A percentile compares a stretch with the other conserved stretches of the same genome.
phyloP scores from a whole-genome alignment of 2,797 vertebrate genomes.

The Dendrocincla tyrannina region DNA sequence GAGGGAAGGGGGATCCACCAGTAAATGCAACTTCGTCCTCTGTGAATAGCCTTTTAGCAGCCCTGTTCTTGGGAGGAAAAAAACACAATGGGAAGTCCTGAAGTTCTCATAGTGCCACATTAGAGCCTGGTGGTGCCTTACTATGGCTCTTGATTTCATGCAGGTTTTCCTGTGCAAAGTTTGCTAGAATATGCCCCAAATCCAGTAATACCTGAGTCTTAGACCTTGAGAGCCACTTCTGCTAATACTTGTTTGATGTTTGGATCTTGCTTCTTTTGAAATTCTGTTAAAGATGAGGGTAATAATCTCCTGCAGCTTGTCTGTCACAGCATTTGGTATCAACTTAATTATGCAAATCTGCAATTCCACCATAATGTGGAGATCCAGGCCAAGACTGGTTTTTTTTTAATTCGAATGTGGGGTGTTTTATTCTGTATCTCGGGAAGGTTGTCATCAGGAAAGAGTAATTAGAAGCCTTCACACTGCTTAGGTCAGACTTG shows the following conservation, averaged over 20 bases:
- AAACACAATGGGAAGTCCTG: background rate
- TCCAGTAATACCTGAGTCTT: background rate
- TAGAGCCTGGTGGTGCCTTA: background rate
- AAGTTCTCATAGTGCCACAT: background rate
- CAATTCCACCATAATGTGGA: background rate
- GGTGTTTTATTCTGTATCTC: background rate
- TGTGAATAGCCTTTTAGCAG: background rate
- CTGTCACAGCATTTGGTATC: background rate
- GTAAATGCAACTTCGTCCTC: background rate
- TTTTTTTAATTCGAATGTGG: background rate
- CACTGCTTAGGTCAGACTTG: accelerated
- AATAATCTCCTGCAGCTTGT: background rate
- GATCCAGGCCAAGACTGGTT: background rate
- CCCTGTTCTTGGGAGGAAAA: background rate
- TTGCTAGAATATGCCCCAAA: background rate
- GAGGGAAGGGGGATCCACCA: background rate
- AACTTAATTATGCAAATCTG: background rate
- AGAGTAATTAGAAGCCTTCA: background rate
- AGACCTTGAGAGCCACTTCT: background rate
- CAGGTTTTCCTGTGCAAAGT: background rate
- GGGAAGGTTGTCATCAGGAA: background rate
- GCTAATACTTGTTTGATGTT: background rate
- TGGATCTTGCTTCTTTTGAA: background rate
- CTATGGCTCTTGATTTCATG: background rate
- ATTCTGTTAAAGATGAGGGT: background rate